A percentile compares a stretch with the other conserved stretches of the same genome.
Evolutionary conservation across 2,888 invertebrate species (phyloP).

Genomic region (Ischnus inquisitorius): DNA sequence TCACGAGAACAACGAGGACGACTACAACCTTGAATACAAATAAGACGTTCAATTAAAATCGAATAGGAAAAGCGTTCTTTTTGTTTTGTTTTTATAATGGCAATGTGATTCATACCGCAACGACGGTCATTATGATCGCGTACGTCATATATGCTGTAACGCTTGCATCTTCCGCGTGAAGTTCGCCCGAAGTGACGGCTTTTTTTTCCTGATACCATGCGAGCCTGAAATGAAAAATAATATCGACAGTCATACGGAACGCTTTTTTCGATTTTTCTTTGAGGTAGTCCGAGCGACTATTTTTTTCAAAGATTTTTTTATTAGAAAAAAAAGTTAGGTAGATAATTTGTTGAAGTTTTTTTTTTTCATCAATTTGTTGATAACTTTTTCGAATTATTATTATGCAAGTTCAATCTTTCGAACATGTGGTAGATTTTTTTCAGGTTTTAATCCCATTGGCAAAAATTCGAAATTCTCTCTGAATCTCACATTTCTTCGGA

Average conservation of each 20-base stretch:
- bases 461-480: too few relatives aligned
- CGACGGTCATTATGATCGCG: constrained; percentile 88
- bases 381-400: too few relatives aligned
- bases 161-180: constrained; percentile 79
- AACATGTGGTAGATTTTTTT: too few relatives aligned
- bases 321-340: neutral
- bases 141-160: constrained; percentile 86
- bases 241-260: neutral
- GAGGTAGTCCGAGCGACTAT: too few relatives aligned
- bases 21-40: constrained; percentile 82
- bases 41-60: constrained; percentile 1
- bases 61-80: constrained; percentile 8
- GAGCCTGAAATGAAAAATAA: constrained; percentile 80
- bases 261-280: neutral
- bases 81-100: neutral
- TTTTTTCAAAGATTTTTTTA: neutral
- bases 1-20: constrained; percentile 87
- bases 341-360: too few relatives aligned
- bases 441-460: too few relatives aligned
- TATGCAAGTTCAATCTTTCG: too few relatives aligned
- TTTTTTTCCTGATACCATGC: constrained; percentile 84
- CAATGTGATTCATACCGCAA: constrained; percentile 84
- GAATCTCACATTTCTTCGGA: too few relatives aligned
- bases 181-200: constrained; percentile 71
- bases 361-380: too few relatives aligned